Percentiles rank a stretch among this genome's conserved stretches.
phyloP scores from a whole-genome alignment of 2,797 vertebrate genomes.

The Chrosomus eos region DNA sequence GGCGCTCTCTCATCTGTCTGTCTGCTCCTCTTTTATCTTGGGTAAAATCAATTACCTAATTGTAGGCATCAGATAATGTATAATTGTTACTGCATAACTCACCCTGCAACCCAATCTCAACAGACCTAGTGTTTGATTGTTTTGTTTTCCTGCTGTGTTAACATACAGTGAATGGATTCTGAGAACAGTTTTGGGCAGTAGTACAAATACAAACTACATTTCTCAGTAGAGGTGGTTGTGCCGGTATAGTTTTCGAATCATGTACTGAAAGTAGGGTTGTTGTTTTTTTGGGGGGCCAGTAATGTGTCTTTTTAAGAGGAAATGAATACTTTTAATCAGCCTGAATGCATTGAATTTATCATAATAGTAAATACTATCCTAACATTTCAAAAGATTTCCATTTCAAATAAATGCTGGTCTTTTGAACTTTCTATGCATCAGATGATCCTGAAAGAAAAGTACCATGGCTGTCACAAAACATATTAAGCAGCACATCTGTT shows the following conservation, averaged over 20 bases:
- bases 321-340: neutral
- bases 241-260: neutral
- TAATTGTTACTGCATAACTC: constrained; percentile 53
- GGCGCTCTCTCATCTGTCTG: constrained; percentile 91
- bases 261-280: neutral
- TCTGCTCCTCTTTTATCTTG: constrained; percentile 92
- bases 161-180: neutral
- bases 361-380: neutral
- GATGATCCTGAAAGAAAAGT: neutral
- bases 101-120: constrained; percentile 66
- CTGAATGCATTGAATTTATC: neutral
- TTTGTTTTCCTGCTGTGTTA: constrained; percentile 13
- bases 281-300: neutral
- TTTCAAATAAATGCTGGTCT: neutral
- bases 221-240: neutral
- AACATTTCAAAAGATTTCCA: neutral
- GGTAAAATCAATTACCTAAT: constrained; percentile 79
- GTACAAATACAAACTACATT: neutral
- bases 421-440: neutral
- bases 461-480: neutral
- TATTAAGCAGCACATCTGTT: neutral
- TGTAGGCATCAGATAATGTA: constrained; percentile 44
- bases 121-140: constrained; percentile 1
- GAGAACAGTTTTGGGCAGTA: neutral
- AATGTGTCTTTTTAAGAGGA: too few relatives aligned